These are phyloP conservation scores for Bellardia pandia DNA, from an alignment of 2,888 invertebrate species.

Conservation along the genomic window DNA sequence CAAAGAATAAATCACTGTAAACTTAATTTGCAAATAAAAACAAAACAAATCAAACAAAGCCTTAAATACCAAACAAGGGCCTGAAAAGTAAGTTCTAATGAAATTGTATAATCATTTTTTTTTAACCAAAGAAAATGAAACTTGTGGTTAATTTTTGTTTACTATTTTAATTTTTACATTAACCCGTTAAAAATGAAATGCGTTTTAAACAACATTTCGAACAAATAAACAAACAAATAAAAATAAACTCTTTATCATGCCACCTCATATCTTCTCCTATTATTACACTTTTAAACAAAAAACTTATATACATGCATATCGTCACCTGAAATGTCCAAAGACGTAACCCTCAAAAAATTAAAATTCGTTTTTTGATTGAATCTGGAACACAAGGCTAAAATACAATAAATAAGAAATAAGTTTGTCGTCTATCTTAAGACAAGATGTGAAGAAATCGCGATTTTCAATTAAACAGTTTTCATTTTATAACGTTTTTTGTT, in stretches of 20 bases:
- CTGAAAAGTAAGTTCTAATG: slow-evolving; percentile 68
- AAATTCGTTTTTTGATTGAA: too few relatives aligned
- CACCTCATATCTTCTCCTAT: neutral
- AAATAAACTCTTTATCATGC: neutral
- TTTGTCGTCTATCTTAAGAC: too few relatives aligned
- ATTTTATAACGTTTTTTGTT: too few relatives aligned
- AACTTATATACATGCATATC: neutral
- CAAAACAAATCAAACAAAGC: slow-evolving; percentile 31
- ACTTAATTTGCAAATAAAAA: slow-evolving; percentile 57
- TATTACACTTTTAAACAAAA: neutral
- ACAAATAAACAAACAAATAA: neutral
- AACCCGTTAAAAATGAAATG: neutral
- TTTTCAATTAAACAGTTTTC: too few relatives aligned
- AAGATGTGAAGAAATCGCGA: too few relatives aligned
- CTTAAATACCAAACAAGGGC: slow-evolving; percentile 55
- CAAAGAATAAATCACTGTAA: slow-evolving; percentile 63
- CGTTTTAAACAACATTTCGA: neutral
- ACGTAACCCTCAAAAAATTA: too few relatives aligned
- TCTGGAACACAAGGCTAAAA: too few relatives aligned
- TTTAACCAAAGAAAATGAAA: slow-evolving; percentile 13
- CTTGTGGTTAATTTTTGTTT: slow-evolving; percentile 56
- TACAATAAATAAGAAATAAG: too few relatives aligned
- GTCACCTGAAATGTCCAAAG: too few relatives aligned
- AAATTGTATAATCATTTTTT: slow-evolving; percentile 20
- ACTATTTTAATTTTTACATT: slow-evolving; percentile 50